Percentiles rank a stretch among this genome's conserved stretches.
phyloP scores from a whole-genome alignment of 2,797 vertebrate genomes.

The Malacoraja senta region DNA sequence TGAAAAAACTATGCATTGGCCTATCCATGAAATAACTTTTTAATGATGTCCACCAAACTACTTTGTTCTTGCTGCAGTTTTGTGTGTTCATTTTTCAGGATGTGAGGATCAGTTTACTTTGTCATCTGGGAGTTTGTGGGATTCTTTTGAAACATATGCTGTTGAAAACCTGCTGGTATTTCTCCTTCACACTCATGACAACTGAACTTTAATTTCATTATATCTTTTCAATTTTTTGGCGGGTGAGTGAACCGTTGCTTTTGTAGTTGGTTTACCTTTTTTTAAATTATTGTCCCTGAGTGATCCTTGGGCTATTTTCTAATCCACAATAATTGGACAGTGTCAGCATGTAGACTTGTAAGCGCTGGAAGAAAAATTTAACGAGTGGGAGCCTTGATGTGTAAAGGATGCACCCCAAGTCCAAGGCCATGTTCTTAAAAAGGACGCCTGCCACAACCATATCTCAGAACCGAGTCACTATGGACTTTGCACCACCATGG shows the following conservation, averaged over 20 bases:
- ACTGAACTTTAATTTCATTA: not conserved
- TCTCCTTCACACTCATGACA: not conserved
- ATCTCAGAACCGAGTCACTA: too few species aligned
- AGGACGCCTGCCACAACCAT: too few species aligned
- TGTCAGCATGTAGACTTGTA: not conserved
- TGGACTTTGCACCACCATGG: too few species aligned
- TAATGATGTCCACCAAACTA: not conserved
- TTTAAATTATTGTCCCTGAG: not conserved
- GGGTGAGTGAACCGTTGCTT: not conserved
- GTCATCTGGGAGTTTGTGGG: not conserved
- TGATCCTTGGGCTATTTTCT: not conserved
- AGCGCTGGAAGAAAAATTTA: not conserved
- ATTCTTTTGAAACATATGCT: not conserved
- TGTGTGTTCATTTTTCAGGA: too few species aligned
- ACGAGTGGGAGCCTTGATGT: not conserved
- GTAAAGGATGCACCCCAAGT: too few species aligned
- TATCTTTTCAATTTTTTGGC: too few species aligned
- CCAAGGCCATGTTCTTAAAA: too few species aligned
- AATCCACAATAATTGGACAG: not conserved
- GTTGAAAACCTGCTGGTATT: not conserved
- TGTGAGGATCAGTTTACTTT: too few species aligned
- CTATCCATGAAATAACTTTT: not conserved
- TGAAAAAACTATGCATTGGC: not conserved
- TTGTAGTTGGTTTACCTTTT: not conserved
- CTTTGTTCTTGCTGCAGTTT: not conserved